Percentiles rank a stretch among this genome's conserved stretches.
Evolutionary conservation across 2,113 vertebrate genomes (phyloP).

Genomic region (Prochilodus magdalenae): DNA sequence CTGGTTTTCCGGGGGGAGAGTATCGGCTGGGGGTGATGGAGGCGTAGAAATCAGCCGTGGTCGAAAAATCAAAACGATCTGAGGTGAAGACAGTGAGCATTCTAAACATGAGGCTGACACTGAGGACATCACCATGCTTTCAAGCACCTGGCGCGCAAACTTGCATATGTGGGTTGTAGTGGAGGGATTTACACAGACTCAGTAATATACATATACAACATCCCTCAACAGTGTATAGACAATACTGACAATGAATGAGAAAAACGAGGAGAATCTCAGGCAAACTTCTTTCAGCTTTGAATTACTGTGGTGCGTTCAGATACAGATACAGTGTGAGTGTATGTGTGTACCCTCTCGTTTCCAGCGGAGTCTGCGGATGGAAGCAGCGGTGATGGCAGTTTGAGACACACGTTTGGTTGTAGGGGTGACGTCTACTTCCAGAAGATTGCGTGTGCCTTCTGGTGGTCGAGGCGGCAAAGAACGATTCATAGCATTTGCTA

Average conservation of each 20-base stretch:
- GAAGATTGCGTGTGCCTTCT: slow-evolving; percentile 86
- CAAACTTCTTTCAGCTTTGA: no score
- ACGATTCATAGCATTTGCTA: slow-evolving; percentile 96
- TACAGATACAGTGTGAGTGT: no score
- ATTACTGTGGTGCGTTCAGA: no score
- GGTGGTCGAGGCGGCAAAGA: slow-evolving; percentile 92
- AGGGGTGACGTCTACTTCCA: slow-evolving; percentile 96
- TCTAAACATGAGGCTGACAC: slow-evolving; percentile 26
- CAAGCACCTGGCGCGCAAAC: neutral
- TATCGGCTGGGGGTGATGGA: slow-evolving; percentile 88
- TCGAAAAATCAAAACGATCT: slow-evolving; percentile 99
- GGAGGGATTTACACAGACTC: neutral
- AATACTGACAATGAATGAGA: no score
- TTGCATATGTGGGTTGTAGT: slow-evolving; percentile 49
- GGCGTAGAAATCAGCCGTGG: slow-evolving; percentile 91
- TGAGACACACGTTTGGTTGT: slow-evolving; percentile 94
- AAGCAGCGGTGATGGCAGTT: slow-evolving; percentile 96
- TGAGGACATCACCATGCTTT: no score
- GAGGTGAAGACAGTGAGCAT: slow-evolving; percentile 82
- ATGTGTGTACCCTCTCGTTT: slow-evolving; percentile 89
- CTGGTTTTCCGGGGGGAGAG: slow-evolving; percentile 85
- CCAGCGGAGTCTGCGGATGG: slow-evolving; percentile 97
- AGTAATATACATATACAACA: neutral
- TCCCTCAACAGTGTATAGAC: no score
- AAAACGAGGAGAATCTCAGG: no score